A percentile compares a stretch with the other conserved stretches of the same genome.
Conservation (phyloP, 2,113 vertebrate species). For the Stegastes partitus region DNA sequence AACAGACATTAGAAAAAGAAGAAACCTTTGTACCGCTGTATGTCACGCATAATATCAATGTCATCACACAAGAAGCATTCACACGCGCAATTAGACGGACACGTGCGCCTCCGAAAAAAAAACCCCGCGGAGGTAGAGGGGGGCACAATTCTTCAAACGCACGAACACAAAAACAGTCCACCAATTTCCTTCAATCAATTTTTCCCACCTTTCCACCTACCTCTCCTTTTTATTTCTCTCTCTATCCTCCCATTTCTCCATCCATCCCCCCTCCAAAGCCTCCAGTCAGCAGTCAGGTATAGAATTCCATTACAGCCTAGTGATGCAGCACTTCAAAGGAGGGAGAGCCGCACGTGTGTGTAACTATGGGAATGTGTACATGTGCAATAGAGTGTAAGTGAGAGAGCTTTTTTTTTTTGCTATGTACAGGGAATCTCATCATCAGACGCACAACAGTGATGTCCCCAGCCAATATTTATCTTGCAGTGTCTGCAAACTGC, state of each 20-base stretch:
- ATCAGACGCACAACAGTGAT: slow-evolving; percentile 49
- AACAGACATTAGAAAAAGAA: slow-evolving; percentile 65
- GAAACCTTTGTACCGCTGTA: slow-evolving; percentile 49
- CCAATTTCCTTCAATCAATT: slow-evolving; percentile 57
- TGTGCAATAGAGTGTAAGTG: slow-evolving; percentile 33
- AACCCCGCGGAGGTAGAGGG: background rate
- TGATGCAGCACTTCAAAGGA: slow-evolving; percentile 79
- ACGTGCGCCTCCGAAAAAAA: background rate
- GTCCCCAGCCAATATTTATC: slow-evolving; percentile 69
- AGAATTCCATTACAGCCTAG: slow-evolving; percentile 80
- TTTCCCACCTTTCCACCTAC: slow-evolving; percentile 52
- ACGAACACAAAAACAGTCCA: slow-evolving; percentile 45
- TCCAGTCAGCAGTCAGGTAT: slow-evolving; percentile 78
- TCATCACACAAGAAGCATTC: background rate
- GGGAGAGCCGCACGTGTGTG: slow-evolving; percentile 44
- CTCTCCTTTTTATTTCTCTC: slow-evolving; percentile 58
- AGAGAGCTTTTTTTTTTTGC: slow-evolving; percentile 40
- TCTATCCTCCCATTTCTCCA: slow-evolving; percentile 63
- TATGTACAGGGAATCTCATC: slow-evolving; percentile 61
- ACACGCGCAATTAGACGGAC: background rate
- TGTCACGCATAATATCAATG: slow-evolving; percentile 55
- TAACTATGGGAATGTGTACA: slow-evolving; percentile 31
- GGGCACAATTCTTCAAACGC: slow-evolving; percentile 31
- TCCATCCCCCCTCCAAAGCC: slow-evolving; percentile 66
- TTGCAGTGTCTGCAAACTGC: slow-evolving; percentile 64